A percentile compares a stretch with the other conserved stretches of the same genome.
Evolutionary conservation across 2,797 vertebrate genomes (phyloP).

Genomic region (Synaphobranchus kaupii): DNA sequence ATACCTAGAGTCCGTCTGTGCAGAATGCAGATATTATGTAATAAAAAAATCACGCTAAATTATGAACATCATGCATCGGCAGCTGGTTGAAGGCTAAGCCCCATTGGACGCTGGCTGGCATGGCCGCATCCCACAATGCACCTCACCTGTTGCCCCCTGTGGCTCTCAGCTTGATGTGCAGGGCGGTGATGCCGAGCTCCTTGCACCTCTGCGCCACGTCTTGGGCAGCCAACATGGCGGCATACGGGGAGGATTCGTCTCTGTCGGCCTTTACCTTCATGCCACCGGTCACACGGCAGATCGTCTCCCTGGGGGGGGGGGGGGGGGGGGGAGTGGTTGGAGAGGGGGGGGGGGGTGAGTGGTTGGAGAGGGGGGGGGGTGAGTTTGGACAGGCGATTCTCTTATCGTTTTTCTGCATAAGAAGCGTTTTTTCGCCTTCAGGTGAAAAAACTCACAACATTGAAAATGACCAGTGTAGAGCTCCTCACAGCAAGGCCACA

Average conservation of each 20-base stretch:
- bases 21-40: background rate
- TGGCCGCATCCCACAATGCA: background rate
- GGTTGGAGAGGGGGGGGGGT: background rate
- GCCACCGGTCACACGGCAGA: slow-evolving; percentile 95
- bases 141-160: slow-evolving; percentile 90
- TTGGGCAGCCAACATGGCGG: slow-evolving; percentile 96
- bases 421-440: too few relatives aligned
- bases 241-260: slow-evolving; percentile 94
- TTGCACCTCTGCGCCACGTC: slow-evolving; percentile 97
- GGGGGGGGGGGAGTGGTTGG: background rate
- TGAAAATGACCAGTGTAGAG: too few relatives aligned
- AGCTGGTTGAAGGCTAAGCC: background rate
- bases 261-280: slow-evolving; percentile 99
- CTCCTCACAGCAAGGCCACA: too few relatives aligned
- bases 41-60: background rate
- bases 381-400: background rate
- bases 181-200: slow-evolving; percentile 93
- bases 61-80: background rate
- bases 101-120: background rate
- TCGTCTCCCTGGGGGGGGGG: slow-evolving; percentile 80
- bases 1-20: background rate
- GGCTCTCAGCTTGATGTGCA: slow-evolving; percentile 95
- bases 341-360: too few relatives aligned
- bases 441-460: too few relatives aligned
- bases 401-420: background rate